Evolutionary conservation across 2,888 invertebrate genomes (phyloP).

Genomic region (Arctia plantaginis): DNA sequence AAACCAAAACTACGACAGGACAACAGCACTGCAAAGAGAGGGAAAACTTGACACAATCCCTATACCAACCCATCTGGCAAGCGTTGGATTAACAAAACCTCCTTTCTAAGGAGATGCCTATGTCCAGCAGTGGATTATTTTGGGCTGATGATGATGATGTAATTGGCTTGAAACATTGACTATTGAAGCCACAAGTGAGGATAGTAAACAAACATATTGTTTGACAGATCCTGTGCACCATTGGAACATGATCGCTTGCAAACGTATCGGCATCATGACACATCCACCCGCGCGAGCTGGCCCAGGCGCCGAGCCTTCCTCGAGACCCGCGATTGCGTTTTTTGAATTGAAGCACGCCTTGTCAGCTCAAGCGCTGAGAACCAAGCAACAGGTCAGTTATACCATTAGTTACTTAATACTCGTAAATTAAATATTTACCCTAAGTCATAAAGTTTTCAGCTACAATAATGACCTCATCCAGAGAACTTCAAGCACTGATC

Average conservation of each 20-base stretch:
- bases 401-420: not conserved
- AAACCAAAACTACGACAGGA: too few species aligned
- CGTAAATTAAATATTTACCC: too few species aligned
- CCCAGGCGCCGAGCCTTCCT: conserved; percentile 96
- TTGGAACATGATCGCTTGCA: conserved; percentile 91
- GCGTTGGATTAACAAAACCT: too few species aligned
- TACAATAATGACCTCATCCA: not conserved
- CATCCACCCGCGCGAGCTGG: conserved; percentile 96
- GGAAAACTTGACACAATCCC: too few species aligned
- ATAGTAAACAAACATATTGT: not conserved
- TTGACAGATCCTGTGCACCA: conserved; percentile 88
- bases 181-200: not conserved
- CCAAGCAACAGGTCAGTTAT: conserved; percentile 94
- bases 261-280: conserved; percentile 95
- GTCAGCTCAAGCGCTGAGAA: conserved; percentile 97
- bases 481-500: too few species aligned
- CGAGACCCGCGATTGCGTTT: conserved; percentile 97
- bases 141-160: too few species aligned
- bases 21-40: too few species aligned
- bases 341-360: conserved; percentile 95
- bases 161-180: not conserved
- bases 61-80: too few species aligned
- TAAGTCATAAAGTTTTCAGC: too few species aligned
- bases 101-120: too few species aligned
- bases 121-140: too few species aligned